Base-by-base conservation (phyloP, 2,888 invertebrate genomes). In the Nymphalis c-album region DNA sequence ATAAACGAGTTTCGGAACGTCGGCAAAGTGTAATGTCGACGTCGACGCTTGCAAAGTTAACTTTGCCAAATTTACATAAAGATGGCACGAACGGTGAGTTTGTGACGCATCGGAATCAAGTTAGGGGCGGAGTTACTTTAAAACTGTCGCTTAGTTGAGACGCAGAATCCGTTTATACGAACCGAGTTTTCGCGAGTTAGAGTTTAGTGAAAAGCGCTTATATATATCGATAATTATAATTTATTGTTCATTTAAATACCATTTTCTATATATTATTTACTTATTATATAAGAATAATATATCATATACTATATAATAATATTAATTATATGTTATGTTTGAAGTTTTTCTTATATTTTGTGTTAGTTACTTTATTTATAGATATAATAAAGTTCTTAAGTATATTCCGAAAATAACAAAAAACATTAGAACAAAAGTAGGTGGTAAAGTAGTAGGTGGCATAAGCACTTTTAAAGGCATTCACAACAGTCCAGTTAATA, bases 101-200 rank as follows among this genome's bases (percentile, higher is more conserved):
- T 80, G 84, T 85, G 82, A 78, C 85, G 84, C 84, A 85, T 85
- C 80, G 79, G 85, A 91, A 91, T 91, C 87, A 90, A 91, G 91
- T 92, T 92, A 91, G 83, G 83, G 82, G 81, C 77, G 83, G 85
- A 78, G 77, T 75, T 86, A 91, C 89, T 91, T 91, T 90, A 88
- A 89, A 91, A 92, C 90, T 92, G 91, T 89, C 91, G 87, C 90
- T 88, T 85, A 88, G 90, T 89, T 86, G 87, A 88, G 86, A 90
- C 84, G 87, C 86, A 88, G 88, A 89, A 90, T 89, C 87, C 87
- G 88, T 88, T 91, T 91, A 90, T 57, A 7, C 57, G n/a, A 57
- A 40, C 57, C 35, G 80, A 88, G 85, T 88, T 90, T 88, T 86
- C 78, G 83, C 82, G 80, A 78, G 76, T 76, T 77, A 73, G 68